Conservation (phyloP, 1,140 invertebrate species). For the Meloidogyne floridensis region DNA sequence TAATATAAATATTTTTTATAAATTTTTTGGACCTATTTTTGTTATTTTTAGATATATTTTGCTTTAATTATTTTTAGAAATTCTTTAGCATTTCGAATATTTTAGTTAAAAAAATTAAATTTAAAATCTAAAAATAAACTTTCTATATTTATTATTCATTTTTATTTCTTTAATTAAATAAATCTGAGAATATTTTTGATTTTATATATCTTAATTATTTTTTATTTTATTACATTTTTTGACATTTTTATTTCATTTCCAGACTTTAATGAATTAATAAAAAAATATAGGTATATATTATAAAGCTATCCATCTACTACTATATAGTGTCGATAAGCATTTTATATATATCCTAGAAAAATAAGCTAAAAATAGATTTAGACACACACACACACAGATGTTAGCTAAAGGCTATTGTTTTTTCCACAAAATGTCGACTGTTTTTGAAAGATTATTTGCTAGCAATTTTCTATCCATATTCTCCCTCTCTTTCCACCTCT, state of each 20-base stretch:
- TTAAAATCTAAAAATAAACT: no score
- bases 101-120: no score
- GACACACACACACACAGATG: background rate
- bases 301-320: background rate
- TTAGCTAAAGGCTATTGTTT: constrained; percentile 3
- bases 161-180: no score
- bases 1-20: background rate
- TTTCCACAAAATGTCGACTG: background rate
- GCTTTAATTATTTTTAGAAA: no score
- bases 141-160: no score
- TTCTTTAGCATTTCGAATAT: no score
- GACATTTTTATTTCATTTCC: background rate
- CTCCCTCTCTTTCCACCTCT: background rate
- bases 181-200: no score
- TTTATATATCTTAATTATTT: no score
- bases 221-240: background rate
- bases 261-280: no score
- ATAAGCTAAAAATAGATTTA: background rate
- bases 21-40: background rate
- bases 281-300: no score
- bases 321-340: background rate
- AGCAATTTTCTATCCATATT: background rate
- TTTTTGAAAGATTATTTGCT: background rate
- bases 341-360: background rate
- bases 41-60: no score